A percentile compares a stretch with the other conserved stretches of the same genome.
These are phyloP conservation scores for Thymallus thymallus DNA, from an alignment of 2,113 vertebrate species.

Conservation along the genomic window DNA sequence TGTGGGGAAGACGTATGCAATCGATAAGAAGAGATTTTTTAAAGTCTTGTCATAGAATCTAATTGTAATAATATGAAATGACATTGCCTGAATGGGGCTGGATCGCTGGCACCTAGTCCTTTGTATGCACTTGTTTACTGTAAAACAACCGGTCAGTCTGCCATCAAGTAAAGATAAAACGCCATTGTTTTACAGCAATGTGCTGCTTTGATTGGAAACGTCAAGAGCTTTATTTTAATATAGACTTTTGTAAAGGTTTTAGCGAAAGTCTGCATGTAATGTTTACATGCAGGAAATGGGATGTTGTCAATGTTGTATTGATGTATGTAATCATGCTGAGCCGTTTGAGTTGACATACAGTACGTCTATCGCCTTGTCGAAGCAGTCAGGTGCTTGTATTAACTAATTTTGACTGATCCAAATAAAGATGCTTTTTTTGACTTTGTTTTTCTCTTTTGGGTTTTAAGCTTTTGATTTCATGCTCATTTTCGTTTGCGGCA, in stretches of 20 bases:
- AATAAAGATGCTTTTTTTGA: slow-evolving; percentile 57
- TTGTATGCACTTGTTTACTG: slow-evolving; percentile 67
- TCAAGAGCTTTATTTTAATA: slow-evolving; percentile 61
- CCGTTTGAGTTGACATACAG: slow-evolving; percentile 22
- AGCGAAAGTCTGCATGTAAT: slow-evolving; percentile 48
- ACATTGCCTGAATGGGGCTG: slow-evolving; percentile 39
- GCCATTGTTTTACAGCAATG: slow-evolving; percentile 37
- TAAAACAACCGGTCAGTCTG: slow-evolving; percentile 25
- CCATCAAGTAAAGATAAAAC: slow-evolving; percentile 37
- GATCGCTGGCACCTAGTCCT: slow-evolving; percentile 43
- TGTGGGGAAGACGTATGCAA: slow-evolving; percentile 85
- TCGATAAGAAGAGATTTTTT: slow-evolving; percentile 90
- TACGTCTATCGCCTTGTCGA: slow-evolving; percentile 10
- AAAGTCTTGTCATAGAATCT: slow-evolving; percentile 70
- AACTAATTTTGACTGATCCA: neutral
- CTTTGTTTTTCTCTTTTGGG: neutral
- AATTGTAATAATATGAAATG: slow-evolving; percentile 57
- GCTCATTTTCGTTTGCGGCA: too few species aligned
- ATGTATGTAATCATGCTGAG: slow-evolving; percentile 10
- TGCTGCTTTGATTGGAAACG: too few species aligned
- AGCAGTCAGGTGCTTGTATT: slow-evolving; percentile 23
- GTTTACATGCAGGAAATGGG: slow-evolving; percentile 30
- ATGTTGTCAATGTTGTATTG: slow-evolving; percentile 21
- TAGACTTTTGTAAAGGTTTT: too few species aligned
- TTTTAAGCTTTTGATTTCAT: neutral